Evolutionary conservation across 2,113 vertebrate species (phyloP).

Genomic region (Okapia johnstoni): DNA sequence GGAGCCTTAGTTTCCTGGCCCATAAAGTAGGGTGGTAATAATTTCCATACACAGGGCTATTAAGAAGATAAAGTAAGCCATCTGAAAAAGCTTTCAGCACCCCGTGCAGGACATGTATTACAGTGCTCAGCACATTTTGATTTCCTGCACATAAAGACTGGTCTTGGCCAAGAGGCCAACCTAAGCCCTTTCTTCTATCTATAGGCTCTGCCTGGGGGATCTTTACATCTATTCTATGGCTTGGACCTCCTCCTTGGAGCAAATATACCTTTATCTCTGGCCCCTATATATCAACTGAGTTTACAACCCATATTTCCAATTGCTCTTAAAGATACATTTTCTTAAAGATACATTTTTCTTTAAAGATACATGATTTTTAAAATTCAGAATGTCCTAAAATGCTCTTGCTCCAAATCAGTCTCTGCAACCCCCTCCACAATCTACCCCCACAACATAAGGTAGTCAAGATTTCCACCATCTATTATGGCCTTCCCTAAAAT

Average conservation of each 20-base stretch:
- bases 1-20: background rate
- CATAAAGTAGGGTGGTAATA: background rate
- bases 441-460: background rate
- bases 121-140: background rate
- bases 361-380: too few species aligned
- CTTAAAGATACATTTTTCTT: background rate
- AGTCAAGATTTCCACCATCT: background rate
- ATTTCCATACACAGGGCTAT: background rate
- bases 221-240: background rate
- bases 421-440: background rate
- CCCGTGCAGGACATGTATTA: background rate
- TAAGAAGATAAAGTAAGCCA: background rate
- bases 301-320: background rate
- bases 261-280: background rate
- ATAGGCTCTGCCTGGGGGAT: background rate
- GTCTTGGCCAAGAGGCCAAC: background rate
- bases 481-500: background rate
- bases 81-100: background rate
- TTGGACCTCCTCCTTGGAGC: background rate
- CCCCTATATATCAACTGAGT: background rate
- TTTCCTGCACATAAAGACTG: background rate
- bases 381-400: constrained; percentile 14
- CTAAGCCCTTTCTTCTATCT: background rate
- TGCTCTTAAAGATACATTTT: background rate
- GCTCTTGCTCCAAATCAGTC: background rate